These are phyloP conservation scores for Thamnophis sirtalis DNA, from an alignment of 2,113 vertebrate species.

Conservation along the genomic window DNA sequence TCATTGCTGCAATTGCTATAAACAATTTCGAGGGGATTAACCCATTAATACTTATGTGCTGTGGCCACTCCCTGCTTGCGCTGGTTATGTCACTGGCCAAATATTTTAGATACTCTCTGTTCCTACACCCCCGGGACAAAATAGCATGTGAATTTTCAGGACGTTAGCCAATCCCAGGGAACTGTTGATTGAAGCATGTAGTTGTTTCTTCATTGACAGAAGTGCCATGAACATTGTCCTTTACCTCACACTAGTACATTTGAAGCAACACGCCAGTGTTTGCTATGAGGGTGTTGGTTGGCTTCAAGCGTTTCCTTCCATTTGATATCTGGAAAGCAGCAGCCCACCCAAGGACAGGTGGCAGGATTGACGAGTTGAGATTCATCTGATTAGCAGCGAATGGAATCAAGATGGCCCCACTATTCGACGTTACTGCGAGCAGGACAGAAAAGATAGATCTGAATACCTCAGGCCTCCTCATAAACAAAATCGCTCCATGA, in stretches of 20 bases:
- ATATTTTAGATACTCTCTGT: slow-evolving; percentile 54
- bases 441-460: background rate
- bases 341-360: background rate
- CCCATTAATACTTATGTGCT: slow-evolving; percentile 48
- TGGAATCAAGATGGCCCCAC: background rate
- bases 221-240: slow-evolving; percentile 26
- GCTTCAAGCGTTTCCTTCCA: background rate
- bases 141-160: slow-evolving; percentile 47
- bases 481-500: background rate
- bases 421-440: background rate
- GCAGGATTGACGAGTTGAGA: background rate
- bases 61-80: slow-evolving; percentile 53
- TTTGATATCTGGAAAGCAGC: background rate
- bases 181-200: slow-evolving; percentile 50
- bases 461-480: background rate
- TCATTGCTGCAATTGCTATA: slow-evolving; percentile 45
- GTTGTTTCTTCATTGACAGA: slow-evolving; percentile 46
- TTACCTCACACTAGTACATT: slow-evolving; percentile 48
- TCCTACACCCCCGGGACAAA: slow-evolving; percentile 63
- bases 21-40: slow-evolving; percentile 59
- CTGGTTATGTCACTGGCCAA: slow-evolving; percentile 56
- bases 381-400: background rate
- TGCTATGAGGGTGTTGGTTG: background rate
- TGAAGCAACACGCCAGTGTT: slow-evolving; percentile 38
- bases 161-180: slow-evolving; percentile 55